Base-by-base conservation (phyloP, 2,797 vertebrate genomes). In the Ataeniobius toweri region DNA sequence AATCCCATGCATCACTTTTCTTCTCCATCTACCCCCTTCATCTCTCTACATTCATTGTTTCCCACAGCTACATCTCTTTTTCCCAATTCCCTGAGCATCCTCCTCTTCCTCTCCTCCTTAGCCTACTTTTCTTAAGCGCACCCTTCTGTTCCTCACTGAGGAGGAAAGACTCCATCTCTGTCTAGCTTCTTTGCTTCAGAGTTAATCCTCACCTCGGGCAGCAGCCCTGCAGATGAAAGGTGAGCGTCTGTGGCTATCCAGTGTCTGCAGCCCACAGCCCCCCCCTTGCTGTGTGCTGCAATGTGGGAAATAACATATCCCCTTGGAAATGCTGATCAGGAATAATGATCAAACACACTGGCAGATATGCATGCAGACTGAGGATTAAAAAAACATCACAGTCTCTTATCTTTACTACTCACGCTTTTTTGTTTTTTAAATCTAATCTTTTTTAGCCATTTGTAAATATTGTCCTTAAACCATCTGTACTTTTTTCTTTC, bases 151-250 rank as follows among this genome's bases (percentile, higher is more conserved):
- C 73, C 74, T 79, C 28, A 77, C 78, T 73, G 74, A 85, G 85
- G 84, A 74, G 81, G 74, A 84, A 82, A 85, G 80, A 77, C 90
- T 84, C 78, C 83, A 74, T 85, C 80, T 86, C 83, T 89, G 87
- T 88, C 85, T 93, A 76, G 83, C 83, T 86, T 86, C 77, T 89
- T 83, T 89, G 73, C 85, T 79, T 88, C 69, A 44, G 83, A 83
- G 74, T 86, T 94, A 94, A 94, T 94, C 94, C 91, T 74, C 91
- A 83, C 92, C 84, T 82, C 80, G 24, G 93, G 94, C 93, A 85
- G 85, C 80, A 86, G 81, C 78, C 88, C 84, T 80, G 83, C 85
- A 93, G 90, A 93, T 94, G 87, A 94, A 93, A 92, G 88, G 92
- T 90, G 85, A 90, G 86, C 88, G 86, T 88, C 81, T 55, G 80